Conservation (phyloP, 2,888 invertebrate genomes). For the Trachelus tabidus region DNA sequence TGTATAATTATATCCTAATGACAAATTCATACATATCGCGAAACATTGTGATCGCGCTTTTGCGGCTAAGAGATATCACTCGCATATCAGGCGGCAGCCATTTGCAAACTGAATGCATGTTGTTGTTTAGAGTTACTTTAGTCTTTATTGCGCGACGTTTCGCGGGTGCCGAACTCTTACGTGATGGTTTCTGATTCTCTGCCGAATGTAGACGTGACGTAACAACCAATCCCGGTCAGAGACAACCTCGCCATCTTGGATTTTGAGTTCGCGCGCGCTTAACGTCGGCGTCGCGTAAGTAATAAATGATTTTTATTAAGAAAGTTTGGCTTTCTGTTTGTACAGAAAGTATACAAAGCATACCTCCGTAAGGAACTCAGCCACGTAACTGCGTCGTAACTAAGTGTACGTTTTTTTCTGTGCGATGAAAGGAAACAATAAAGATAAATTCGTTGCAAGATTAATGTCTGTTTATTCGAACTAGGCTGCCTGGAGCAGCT, state of each 20-base stretch:
- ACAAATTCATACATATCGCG: slow-evolving; percentile 18
- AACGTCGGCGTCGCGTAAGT: neutral
- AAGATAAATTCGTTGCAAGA: slow-evolving; percentile 45
- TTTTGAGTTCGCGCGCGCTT: neutral
- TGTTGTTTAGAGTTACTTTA: neutral
- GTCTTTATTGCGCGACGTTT: neutral
- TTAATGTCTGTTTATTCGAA: slow-evolving; percentile 16
- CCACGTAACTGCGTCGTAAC: slow-evolving; percentile 31
- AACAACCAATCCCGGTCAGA: neutral
- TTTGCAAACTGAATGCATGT: neutral
- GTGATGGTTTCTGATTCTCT: neutral
- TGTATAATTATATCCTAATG: neutral
- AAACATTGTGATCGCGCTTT: slow-evolving; percentile 49
- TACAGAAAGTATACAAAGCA: slow-evolving; percentile 48
- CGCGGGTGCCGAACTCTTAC: neutral
- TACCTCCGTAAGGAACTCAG: slow-evolving; percentile 45
- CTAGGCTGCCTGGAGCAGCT: neutral
- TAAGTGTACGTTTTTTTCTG: slow-evolving; percentile 42
- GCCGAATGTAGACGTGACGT: neutral
- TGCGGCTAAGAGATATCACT: slow-evolving; percentile 60
- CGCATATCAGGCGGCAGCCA: slow-evolving; percentile 58
- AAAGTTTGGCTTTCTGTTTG: slow-evolving; percentile 40
- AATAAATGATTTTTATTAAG: neutral
- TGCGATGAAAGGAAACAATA: slow-evolving; percentile 24
- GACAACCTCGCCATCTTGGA: neutral